Conservation (phyloP, 1,140 invertebrate genomes). For the Maconellicoccus hirsutus region DNA sequence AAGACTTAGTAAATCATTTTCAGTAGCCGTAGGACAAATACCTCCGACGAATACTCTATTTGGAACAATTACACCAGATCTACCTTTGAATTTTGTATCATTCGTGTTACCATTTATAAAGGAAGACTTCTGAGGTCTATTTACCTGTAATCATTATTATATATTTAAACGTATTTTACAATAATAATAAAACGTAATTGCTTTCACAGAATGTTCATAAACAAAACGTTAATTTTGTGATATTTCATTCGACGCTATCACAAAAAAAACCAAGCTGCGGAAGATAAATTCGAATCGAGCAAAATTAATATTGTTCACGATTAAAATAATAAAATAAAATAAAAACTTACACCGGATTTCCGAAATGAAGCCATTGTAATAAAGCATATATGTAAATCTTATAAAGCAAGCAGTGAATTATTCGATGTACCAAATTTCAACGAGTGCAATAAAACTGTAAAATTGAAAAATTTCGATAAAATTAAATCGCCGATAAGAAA, state of each 20-base stretch:
- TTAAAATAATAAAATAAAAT: neutral
- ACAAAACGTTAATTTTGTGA: no score
- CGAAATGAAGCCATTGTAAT: constrained; percentile 17
- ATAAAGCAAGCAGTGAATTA: constrained; percentile 15
- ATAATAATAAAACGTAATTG: neutral
- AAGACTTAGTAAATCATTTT: constrained; percentile 66
- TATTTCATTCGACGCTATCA: no score
- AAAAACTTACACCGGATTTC: constrained; percentile 16
- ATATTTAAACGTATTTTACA: neutral
- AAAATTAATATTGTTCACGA: no score
- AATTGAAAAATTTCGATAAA: neutral
- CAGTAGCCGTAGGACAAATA: constrained; percentile 75
- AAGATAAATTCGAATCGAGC: no score
- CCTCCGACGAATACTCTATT: constrained; percentile 91
- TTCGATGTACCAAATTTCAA: neutral
- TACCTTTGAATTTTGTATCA: neutral
- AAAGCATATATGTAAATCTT: constrained; percentile 16
- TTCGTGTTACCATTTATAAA: neutral
- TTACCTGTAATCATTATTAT: neutral
- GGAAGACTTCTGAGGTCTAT: neutral
- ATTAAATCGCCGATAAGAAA: neutral
- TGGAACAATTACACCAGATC: constrained; percentile 61
- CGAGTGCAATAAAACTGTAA: constrained; percentile 18
- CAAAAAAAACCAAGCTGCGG: no score
- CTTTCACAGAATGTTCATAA: neutral